A percentile compares a stretch with the other conserved stretches of the same genome.
These are phyloP conservation scores for Suncus etruscus DNA, from an alignment of 2,113 vertebrate species.

Conservation along the genomic window DNA sequence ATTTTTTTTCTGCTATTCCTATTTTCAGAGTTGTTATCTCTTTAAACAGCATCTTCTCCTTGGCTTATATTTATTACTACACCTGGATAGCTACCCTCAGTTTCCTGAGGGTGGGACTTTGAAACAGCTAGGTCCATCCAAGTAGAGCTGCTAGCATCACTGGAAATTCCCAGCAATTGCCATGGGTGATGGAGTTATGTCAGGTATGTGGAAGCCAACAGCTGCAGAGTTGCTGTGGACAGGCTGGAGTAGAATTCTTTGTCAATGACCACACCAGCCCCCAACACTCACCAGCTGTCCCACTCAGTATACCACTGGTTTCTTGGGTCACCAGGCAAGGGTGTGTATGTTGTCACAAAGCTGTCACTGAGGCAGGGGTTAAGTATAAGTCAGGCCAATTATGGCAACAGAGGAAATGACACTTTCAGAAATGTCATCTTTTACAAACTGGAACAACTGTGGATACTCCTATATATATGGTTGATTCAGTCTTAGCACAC, in stretches of 20 bases:
- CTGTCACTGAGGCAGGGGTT: background rate
- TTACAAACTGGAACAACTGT: conserved; percentile 37
- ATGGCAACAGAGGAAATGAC: conserved; percentile 63
- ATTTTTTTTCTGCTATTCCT: background rate
- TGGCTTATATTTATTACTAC: background rate
- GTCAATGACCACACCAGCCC: conserved; percentile 50
- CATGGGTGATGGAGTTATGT: background rate
- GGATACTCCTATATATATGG: background rate
- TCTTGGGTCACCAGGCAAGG: conserved; percentile 28
- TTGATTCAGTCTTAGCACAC: background rate
- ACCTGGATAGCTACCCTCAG: background rate
- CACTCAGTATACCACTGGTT: background rate
- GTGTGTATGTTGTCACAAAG: conserved; percentile 38
- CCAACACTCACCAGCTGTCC: conserved; percentile 54
- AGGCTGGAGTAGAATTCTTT: conserved; percentile 54
- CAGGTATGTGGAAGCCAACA: conserved; percentile 57
- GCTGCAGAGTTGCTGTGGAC: conserved; percentile 50
- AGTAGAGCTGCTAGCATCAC: background rate
- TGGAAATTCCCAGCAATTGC: conserved; percentile 40
- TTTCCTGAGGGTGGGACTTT: background rate
- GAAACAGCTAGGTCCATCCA: background rate
- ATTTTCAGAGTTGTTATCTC: no score
- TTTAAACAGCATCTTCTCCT: background rate
- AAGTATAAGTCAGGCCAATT: background rate
- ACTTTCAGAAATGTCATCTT: background rate